Conservation (phyloP, 1,140 invertebrate species). For the Drosophila azteca region DNA sequence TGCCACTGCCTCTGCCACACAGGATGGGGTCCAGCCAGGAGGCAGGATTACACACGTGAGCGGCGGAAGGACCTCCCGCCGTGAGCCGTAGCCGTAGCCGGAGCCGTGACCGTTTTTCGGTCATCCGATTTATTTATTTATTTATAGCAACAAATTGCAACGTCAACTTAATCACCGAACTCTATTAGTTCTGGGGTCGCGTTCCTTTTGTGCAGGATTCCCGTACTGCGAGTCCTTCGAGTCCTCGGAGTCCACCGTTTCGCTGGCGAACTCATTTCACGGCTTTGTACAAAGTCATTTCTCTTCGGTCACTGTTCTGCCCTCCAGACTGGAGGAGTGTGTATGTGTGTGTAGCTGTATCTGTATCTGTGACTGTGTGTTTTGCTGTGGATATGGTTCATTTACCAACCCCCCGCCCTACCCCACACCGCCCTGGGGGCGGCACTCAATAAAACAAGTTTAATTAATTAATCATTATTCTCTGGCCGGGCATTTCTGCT, state of each 20-base stretch:
- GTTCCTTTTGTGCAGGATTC: conserved; percentile 41
- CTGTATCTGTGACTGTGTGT: not conserved
- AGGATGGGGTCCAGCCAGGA: conserved; percentile 1
- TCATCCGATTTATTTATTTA: conserved; percentile 79
- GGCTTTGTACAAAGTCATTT: conserved; percentile 54
- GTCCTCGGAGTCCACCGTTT: not conserved
- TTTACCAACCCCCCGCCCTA: not conserved
- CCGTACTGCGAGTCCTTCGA: not conserved
- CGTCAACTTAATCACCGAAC: conserved; percentile 78
- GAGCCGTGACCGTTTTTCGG: conserved; percentile 39
- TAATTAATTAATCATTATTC: conserved; percentile 81
- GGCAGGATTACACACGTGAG: conserved; percentile 3
- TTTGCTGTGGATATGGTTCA: not conserved
- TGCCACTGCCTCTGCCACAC: conserved; percentile 29
- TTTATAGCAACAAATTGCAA: conserved; percentile 81
- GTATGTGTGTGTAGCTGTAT: conserved; percentile 3
- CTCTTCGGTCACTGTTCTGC: conserved; percentile 35
- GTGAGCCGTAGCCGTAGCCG: too few relatives aligned
- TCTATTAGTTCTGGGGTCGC: conserved; percentile 62
- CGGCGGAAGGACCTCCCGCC: conserved; percentile 19
- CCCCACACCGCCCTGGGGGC: not conserved
- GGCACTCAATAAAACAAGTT: conserved; percentile 74
- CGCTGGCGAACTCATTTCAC: conserved; percentile 56
- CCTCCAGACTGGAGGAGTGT: too few relatives aligned
- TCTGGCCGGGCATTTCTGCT: conserved; percentile 62